Conservation (phyloP, 2,113 vertebrate genomes). For the Psephotus haematonotus region DNA sequence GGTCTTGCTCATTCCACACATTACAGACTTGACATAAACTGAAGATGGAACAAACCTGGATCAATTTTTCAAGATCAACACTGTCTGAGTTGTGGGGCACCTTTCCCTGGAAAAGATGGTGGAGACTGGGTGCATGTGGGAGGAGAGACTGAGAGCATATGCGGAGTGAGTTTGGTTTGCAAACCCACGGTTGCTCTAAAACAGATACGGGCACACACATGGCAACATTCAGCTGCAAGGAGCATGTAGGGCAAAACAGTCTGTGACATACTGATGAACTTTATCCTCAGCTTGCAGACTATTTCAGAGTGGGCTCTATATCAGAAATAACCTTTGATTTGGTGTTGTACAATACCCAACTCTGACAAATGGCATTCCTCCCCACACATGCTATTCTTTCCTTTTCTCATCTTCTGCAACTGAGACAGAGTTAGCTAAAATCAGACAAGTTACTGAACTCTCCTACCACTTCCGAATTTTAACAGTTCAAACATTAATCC, state of each 20-base stretch:
- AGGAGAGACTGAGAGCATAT: background rate
- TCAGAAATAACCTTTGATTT: background rate
- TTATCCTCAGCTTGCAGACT: background rate
- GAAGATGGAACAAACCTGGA: background rate
- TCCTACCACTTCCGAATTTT: background rate
- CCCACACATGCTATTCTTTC: background rate
- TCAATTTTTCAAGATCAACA: background rate
- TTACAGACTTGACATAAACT: background rate
- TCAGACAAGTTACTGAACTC: background rate
- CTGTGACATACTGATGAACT: background rate
- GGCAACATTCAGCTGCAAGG: background rate
- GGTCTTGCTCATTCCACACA: background rate
- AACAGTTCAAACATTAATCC: background rate
- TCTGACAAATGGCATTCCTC: background rate
- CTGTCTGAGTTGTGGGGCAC: background rate
- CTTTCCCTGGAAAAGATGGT: background rate
- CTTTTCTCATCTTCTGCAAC: background rate
- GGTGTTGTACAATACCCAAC: background rate
- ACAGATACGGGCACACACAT: background rate
- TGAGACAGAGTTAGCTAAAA: background rate
- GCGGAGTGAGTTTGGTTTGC: background rate
- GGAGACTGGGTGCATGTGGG: background rate
- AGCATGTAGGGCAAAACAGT: background rate
- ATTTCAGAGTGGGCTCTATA: background rate
- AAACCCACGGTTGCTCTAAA: background rate